Conservation (phyloP, 92 coral and sea anemone genomes). For the Desmophyllum pertusum region DNA sequence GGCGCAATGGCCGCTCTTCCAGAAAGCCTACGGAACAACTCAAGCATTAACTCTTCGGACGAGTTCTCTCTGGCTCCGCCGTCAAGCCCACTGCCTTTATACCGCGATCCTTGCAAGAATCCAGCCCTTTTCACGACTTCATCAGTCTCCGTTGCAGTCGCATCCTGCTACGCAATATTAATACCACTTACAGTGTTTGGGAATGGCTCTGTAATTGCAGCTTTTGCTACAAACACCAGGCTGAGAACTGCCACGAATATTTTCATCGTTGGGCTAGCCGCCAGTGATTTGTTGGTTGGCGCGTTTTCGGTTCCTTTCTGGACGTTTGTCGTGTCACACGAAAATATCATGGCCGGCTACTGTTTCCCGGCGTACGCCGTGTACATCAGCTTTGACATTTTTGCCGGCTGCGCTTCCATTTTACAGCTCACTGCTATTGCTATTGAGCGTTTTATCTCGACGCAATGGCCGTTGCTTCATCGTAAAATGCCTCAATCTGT, state of each 20-base stretch:
- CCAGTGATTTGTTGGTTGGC: slow-evolving; percentile 87
- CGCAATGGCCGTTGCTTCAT: slow-evolving; percentile 77
- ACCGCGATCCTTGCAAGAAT: slow-evolving; percentile 9
- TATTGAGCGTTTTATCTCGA: slow-evolving; percentile 79
- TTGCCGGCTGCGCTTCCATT: slow-evolving; percentile 92
- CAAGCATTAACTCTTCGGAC: neutral
- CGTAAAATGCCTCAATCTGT: slow-evolving; percentile 65
- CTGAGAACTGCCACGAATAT: slow-evolving; percentile 86
- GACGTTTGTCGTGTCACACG: slow-evolving; percentile 73
- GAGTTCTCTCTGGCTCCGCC: neutral
- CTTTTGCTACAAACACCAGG: slow-evolving; percentile 67
- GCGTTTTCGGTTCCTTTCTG: slow-evolving; percentile 82
- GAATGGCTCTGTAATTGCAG: slow-evolving; percentile 80
- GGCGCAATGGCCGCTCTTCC: slow-evolving; percentile 13
- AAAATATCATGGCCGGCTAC: slow-evolving; percentile 44
- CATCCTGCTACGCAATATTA: slow-evolving; percentile 61
- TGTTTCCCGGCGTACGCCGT: slow-evolving; percentile 58
- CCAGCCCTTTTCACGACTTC: slow-evolving; percentile 43
- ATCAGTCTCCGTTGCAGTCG: slow-evolving; percentile 49
- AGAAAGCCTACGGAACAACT: neutral
- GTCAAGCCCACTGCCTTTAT: neutral
- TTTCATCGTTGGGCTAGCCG: slow-evolving; percentile 81
- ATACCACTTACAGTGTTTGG: slow-evolving; percentile 78
- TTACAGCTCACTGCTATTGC: slow-evolving; percentile 91
- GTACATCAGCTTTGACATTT: slow-evolving; percentile 75